phyloP scores from a whole-genome alignment of 1,140 invertebrate species.

The Linepithema humile region DNA sequence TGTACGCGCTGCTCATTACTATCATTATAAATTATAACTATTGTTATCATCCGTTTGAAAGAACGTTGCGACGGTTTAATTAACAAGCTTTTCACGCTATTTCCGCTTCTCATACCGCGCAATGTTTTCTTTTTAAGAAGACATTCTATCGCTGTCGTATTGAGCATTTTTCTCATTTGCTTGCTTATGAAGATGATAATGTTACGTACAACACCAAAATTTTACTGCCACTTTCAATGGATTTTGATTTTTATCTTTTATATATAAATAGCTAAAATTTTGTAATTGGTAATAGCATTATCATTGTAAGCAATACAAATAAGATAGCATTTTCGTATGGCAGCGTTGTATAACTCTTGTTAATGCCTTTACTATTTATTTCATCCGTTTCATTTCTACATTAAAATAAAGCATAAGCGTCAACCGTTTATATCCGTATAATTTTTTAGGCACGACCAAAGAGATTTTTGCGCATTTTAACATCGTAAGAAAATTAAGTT shows the following conservation, averaged over 20 bases:
- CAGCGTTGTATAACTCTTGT: neutral
- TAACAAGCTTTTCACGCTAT: neutral
- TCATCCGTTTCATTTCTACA: neutral
- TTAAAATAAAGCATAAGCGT: neutral
- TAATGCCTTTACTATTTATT: neutral
- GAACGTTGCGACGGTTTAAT: neutral
- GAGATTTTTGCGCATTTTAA: neutral
- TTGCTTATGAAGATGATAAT: neutral
- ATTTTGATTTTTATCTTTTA: neutral
- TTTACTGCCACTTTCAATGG: neutral
- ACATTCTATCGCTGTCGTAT: neutral
- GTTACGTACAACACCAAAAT: neutral
- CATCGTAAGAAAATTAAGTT: neutral
- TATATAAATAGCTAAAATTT: neutral
- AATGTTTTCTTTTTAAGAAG: neutral
- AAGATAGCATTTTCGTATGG: neutral
- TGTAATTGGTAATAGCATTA: neutral
- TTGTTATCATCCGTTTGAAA: neutral
- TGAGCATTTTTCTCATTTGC: neutral
- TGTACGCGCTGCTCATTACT: conserved; percentile 17
- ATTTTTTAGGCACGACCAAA: neutral
- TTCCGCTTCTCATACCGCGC: neutral
- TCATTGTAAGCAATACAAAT: neutral
- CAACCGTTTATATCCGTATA: neutral
- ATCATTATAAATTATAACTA: neutral